Base-by-base conservation (phyloP, 2,888 invertebrate species). In the Scelioninae gen. 1 region DNA sequence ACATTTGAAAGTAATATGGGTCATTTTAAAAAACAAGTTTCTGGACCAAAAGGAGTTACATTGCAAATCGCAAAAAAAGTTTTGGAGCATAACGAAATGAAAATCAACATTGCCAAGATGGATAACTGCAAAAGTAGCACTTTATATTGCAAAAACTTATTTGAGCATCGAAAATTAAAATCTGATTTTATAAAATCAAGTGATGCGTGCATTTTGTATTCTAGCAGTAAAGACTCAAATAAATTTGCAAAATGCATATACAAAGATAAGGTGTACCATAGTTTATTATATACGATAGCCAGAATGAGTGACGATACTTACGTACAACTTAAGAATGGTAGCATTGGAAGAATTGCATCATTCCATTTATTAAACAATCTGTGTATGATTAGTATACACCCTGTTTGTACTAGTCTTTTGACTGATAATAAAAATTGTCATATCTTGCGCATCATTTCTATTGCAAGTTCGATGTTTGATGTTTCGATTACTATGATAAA, bases 1-100 rank as follows among this genome's bases (percentile, higher is more conserved):
- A 10, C 11, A 6, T 68, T 69, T 51, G 82, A 72, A 77, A 72
- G 71, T 16, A 78, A 78, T 9, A 85, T 83, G 6, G 76, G 32
- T 10, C 10, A 63, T 38, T 45, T 82, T 23, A 82, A 84, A 65
- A 34, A 29, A n/a, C 49, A 66, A 29, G 66, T 82, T 13, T 47
- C 51, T 0, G 81, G 81, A 3, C 75, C 84, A 0, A 83, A 11
- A 60, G 80, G 49, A 16, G 80, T 84, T 3, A 63, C 74, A 16
- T 40, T 38, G 10, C 83, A 83, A 75, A 72, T 83, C 11, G 66
- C 45, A 1, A 56, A 68, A 3, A 71, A 71, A 49, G 53, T 51
- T 13, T 40, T 84, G 8, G 75, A 78, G 32, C 9, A 7, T 0
- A 76, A 72, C 38, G 40, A 49, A 9, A 58, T 82, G 10, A 63